phyloP scores from a whole-genome alignment of 2,113 vertebrate species.

The Hippocampus zosterae region DNA sequence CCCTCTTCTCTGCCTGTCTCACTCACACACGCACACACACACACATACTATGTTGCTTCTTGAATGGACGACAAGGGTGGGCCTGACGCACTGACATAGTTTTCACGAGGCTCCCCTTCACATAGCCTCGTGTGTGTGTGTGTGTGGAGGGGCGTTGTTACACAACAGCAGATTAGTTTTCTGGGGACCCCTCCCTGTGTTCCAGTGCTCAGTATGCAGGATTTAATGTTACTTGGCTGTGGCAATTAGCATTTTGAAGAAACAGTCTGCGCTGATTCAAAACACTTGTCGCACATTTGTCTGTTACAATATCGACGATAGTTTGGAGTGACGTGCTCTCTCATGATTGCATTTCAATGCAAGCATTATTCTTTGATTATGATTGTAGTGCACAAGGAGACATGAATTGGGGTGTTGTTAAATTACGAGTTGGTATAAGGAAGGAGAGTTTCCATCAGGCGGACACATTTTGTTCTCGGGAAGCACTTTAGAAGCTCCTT shows the following conservation, averaged over 20 bases:
- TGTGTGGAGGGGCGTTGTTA: constrained; percentile 44
- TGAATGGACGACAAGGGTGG: constrained; percentile 30
- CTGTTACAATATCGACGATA: background rate
- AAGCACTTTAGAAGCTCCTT: background rate
- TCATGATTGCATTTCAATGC: background rate
- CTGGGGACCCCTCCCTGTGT: constrained; percentile 9
- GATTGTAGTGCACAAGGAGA: background rate
- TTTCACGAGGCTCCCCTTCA: constrained; percentile 29
- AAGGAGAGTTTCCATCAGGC: background rate
- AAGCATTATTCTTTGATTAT: background rate
- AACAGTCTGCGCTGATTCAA: constrained; percentile 5
- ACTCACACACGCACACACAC: constrained; percentile 20
- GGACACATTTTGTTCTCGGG: background rate
- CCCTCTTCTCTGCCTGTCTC: constrained; percentile 44
- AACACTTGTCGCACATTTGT: background rate
- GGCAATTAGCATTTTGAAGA: constrained; percentile 37
- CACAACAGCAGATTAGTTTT: constrained; percentile 58
- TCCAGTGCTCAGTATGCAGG: constrained; percentile 34
- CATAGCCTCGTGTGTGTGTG: constrained; percentile 2
- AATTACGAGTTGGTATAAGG: constrained; percentile 24
- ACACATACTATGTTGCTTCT: constrained; percentile 12
- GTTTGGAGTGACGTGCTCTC: background rate
- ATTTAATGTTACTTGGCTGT: constrained; percentile 45
- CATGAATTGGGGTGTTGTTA: constrained; percentile 11
- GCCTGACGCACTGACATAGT: constrained; percentile 46